Evolutionary conservation across 2,888 invertebrate species (phyloP), one percentile per base, ranked within the genome.

Genomic region (Aquatica leii): DNA sequence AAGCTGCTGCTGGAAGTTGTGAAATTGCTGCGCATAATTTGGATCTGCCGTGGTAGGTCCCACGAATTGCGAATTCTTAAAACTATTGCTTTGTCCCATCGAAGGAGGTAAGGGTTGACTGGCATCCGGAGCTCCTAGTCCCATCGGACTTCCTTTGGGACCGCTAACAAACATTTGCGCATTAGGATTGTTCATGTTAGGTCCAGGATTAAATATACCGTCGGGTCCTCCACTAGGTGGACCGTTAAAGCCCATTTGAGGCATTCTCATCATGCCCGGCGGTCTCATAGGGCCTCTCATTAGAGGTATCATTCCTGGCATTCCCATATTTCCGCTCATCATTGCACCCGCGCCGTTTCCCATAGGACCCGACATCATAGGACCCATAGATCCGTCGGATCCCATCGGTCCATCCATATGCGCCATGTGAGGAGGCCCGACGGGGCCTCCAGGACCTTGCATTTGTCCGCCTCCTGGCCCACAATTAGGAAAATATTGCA

Each of bases 1-100:
- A 72, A 96, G 83, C 82, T 95, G 95, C 81, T 96, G 96, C 80
- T 96, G 96, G 85, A 96, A 96, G 83, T 95, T 94, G 83, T 95
- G 95, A 84, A 93, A 96, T 86, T 95, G 95, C 82, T 94, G 94
- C 77, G 95, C 95, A 84, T 96, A 96, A 80, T 93, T 94, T 11
- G 95, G 93, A 83, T 96, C 95, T 49, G 91, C 90, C 62, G 94
- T 92, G 21, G 90, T 91, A 6, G 93, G 93, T 21, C 93, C 93
- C 60, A 93, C 90, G 79, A 93, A 95, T 71, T 92, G 92, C 2
- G 89, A 87, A 70, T 88, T 90, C 78, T 92, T 92, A 82, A 91
- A 92, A 68, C 86, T 88, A 72, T 83, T 84, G 66, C 86, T 87
- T 51, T 90, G 90, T 49, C 90, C 90, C 90, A 92, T 91, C 18